These are phyloP conservation scores for Drosophila barbarae DNA, from an alignment of 2,888 invertebrate genomes.

Conservation along the genomic window DNA sequence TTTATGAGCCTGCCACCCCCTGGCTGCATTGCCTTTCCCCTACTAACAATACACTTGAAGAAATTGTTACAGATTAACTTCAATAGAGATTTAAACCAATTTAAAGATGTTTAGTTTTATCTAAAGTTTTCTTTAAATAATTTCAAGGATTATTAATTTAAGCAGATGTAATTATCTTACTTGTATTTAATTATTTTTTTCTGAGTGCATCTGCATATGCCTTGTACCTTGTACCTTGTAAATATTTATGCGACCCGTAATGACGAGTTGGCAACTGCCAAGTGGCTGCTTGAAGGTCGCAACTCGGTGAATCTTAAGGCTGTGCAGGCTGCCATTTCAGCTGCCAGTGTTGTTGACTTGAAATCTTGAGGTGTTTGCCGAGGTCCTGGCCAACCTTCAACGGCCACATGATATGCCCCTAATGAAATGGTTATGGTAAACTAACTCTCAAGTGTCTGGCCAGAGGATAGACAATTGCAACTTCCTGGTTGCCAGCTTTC, in stretches of 20 bases:
- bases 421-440: slow-evolving; percentile 42
- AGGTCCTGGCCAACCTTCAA: slow-evolving; percentile 31
- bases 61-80: too few relatives aligned
- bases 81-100: too few relatives aligned
- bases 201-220: not conserved
- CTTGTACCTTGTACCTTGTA: slow-evolving; percentile 69
- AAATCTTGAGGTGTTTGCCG: slow-evolving; percentile 61
- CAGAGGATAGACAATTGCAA: slow-evolving; percentile 23
- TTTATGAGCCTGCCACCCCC: slow-evolving; percentile 46
- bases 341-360: slow-evolving; percentile 31
- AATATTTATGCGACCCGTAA: slow-evolving; percentile 73
- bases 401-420: slow-evolving; percentile 41
- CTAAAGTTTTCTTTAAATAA: not conserved
- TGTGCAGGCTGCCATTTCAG: slow-evolving; percentile 37
- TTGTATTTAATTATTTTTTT: not conserved
- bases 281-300: slow-evolving; percentile 47
- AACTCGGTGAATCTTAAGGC: slow-evolving; percentile 15
- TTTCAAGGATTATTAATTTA: too few relatives aligned
- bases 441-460: slow-evolving; percentile 20
- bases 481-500: slow-evolving; percentile 10
- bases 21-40: not conserved
- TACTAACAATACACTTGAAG: not conserved
- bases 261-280: slow-evolving; percentile 57
- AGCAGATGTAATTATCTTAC: rapidly evolving
- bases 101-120: not conserved